A percentile compares a stretch with the other conserved stretches of the same genome.
Evolutionary conservation across 2,888 invertebrate genomes (phyloP).

Genomic region (Aphelenchoides bicaudatus): DNA sequence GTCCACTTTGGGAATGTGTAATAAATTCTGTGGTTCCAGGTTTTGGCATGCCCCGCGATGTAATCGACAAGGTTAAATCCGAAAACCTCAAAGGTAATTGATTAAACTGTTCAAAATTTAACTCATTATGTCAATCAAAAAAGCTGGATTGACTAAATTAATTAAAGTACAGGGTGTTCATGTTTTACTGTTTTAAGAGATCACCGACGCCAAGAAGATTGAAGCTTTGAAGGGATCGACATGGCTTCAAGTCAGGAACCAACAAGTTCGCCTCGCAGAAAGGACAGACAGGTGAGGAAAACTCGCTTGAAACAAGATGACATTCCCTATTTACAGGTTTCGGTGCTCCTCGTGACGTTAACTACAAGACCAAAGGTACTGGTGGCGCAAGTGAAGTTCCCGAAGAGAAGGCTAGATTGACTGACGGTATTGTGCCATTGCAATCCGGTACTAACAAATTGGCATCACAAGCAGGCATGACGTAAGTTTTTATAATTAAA

Average conservation of each 20-base stretch:
- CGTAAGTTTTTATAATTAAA: not conserved
- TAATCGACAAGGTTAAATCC: conserved; percentile 60
- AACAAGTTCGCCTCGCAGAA: conserved; percentile 61
- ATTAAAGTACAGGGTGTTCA: too few species aligned
- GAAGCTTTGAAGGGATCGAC: conserved; percentile 51
- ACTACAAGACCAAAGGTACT: conserved; percentile 59
- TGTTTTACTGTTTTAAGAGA: too few species aligned
- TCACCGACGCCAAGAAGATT: conserved; percentile 59
- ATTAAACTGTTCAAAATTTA: too few species aligned
- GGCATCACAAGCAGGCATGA: conserved; percentile 64
- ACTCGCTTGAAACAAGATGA: not conserved
- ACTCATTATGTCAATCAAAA: too few species aligned
- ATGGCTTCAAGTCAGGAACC: conserved; percentile 60
- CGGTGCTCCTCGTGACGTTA: conserved; percentile 58
- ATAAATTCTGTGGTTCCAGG: too few species aligned
- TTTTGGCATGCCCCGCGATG: conserved; percentile 60
- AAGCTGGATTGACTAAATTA: too few species aligned
- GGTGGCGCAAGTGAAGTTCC: conserved; percentile 59
- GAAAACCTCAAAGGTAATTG: conserved; percentile 56
- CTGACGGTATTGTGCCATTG: conserved; percentile 64
- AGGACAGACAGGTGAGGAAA: conserved; percentile 46
- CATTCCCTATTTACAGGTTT: conserved; percentile 32
- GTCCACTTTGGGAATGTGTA: too few species aligned
- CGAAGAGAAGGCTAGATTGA: conserved; percentile 60
- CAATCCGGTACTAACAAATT: conserved; percentile 66